phyloP scores from a whole-genome alignment of 2,797 vertebrate species.

The Hemibagrus guttatus region DNA sequence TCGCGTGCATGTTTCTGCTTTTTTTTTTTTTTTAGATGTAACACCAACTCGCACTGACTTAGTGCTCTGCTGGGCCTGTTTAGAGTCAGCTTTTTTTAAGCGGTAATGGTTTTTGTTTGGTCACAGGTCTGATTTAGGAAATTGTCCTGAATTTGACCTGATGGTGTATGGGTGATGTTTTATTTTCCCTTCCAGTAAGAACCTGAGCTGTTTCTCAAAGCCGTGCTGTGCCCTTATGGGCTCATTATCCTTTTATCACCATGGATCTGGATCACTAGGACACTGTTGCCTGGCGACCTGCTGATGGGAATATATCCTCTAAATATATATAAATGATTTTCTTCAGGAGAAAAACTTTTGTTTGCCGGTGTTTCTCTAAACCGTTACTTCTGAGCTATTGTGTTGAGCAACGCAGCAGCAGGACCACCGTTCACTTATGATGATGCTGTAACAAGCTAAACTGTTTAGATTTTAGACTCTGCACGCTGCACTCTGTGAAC shows the following conservation, averaged over 20 bases:
- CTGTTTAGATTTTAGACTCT: constrained; percentile 34
- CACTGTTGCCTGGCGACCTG: constrained; percentile 82
- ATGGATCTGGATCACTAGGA: constrained; percentile 76
- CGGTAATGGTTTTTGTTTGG: not conserved
- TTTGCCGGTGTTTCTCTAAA: constrained; percentile 25
- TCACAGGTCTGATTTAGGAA: not conserved
- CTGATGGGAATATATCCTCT: constrained; percentile 67
- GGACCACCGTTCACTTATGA: constrained; percentile 8
- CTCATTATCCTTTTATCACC: constrained; percentile 74
- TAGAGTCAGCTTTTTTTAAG: not conserved
- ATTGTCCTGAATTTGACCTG: not conserved
- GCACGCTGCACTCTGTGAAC: constrained; percentile 3
- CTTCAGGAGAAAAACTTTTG: constrained; percentile 31
- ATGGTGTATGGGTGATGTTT: not conserved
- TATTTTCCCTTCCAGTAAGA: constrained; percentile 23
- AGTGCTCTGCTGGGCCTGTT: constrained; percentile 16
- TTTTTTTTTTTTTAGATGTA: constrained; percentile 6
- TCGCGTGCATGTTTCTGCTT: not conserved
- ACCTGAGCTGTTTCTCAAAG: constrained; percentile 26
- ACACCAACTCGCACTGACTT: not conserved
- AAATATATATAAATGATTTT: constrained; percentile 39
- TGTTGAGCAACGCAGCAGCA: not conserved
- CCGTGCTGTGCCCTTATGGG: constrained; percentile 64
- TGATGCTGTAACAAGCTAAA: constrained; percentile 24
- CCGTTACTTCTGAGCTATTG: not conserved